phyloP scores from a whole-genome alignment of 2,888 invertebrate genomes.

The Caenorhabditis parvicauda region DNA sequence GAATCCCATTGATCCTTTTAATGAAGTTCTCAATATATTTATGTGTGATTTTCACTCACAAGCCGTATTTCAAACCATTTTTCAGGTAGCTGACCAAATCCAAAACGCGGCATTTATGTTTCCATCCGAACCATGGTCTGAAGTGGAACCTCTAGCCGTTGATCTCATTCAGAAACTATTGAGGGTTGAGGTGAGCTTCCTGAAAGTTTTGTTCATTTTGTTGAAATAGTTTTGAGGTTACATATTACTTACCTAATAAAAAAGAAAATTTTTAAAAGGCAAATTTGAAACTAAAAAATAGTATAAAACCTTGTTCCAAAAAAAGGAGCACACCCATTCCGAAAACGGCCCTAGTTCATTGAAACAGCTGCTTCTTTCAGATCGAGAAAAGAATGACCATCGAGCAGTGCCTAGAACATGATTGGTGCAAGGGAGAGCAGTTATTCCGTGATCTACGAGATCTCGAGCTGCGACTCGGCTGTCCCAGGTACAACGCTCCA shows the following conservation, averaged over 20 bases:
- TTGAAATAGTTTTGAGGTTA: background rate
- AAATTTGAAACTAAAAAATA: too few species aligned
- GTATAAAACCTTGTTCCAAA: background rate
- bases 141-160: slow-evolving; percentile 88
- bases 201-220: background rate
- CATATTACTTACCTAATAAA: too few species aligned
- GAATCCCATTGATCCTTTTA: background rate
- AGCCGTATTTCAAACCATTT: background rate
- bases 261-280: too few species aligned
- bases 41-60: background rate
- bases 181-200: slow-evolving; percentile 71
- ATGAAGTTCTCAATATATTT: background rate
- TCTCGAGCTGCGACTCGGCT: slow-evolving; percentile 49
- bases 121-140: slow-evolving; percentile 95
- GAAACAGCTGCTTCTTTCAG: slow-evolving; percentile 39
- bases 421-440: slow-evolving; percentile 57
- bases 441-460: slow-evolving; percentile 51
- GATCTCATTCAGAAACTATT: slow-evolving; percentile 94
- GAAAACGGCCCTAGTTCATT: too few species aligned
- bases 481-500: slow-evolving; percentile 13
- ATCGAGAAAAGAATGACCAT: slow-evolving; percentile 59
- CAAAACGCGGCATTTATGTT: slow-evolving; percentile 99
- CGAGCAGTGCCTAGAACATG: slow-evolving; percentile 57
- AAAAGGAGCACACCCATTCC: background rate
- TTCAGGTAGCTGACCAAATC: slow-evolving; percentile 95